Evolutionary conservation across 2,797 vertebrate genomes (phyloP).

Genomic region (Notoglanidium macrostoma): DNA sequence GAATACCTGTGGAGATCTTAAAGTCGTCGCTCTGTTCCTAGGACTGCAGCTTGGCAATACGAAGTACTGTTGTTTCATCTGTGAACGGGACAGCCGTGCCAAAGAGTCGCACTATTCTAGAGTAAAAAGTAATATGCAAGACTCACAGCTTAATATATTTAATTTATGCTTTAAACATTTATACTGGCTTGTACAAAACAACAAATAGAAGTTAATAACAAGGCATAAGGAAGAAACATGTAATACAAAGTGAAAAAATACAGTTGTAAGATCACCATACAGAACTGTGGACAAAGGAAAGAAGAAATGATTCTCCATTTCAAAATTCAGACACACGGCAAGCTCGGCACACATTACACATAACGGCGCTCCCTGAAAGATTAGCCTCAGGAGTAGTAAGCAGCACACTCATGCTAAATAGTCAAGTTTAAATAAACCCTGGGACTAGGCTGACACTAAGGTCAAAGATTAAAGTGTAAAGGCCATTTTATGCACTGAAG

Average conservation of each 20-base stretch:
- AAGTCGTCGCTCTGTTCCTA: too few species aligned
- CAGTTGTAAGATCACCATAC: constrained; percentile 34
- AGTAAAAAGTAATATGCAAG: not conserved
- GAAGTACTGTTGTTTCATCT: too few species aligned
- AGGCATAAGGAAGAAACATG: constrained; percentile 53
- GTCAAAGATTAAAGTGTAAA: not conserved
- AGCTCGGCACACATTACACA: constrained; percentile 49
- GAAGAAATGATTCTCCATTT: constrained; percentile 42
- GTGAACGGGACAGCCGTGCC: too few species aligned
- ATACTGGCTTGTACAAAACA: constrained; percentile 67
- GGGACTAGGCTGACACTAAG: not conserved
- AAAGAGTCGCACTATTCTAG: too few species aligned
- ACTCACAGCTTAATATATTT: constrained; percentile 43
- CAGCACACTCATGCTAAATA: constrained; percentile 34
- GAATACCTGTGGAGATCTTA: too few species aligned
- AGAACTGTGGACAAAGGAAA: constrained; percentile 42
- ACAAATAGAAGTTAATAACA: constrained; percentile 55
- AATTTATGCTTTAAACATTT: constrained; percentile 57
- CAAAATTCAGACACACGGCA: constrained; percentile 67
- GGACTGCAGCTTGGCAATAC: too few species aligned
- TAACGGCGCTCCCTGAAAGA: constrained; percentile 36
- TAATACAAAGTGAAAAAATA: constrained; percentile 55
- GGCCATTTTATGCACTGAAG: not conserved
- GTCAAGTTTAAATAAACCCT: constrained; percentile 3
- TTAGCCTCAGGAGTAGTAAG: constrained; percentile 14